Percentiles rank a stretch among this genome's conserved stretches.
Evolutionary conservation across 2,113 vertebrate species (phyloP).

Genomic region (Bombycilla garrulus): DNA sequence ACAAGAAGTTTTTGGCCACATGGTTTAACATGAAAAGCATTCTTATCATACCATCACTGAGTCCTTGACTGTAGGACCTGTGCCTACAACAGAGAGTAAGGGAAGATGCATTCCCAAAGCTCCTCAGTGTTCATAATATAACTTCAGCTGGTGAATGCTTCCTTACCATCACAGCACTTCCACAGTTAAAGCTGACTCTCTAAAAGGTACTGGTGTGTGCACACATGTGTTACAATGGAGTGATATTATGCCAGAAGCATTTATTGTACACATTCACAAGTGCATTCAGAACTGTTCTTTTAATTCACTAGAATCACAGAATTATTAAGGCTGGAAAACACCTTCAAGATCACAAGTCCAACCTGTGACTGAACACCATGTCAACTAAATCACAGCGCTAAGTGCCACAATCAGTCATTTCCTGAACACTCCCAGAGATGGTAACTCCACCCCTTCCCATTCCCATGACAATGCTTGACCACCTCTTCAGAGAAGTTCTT

Average conservation of each 20-base stretch:
- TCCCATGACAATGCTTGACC: background rate
- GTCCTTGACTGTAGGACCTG: background rate
- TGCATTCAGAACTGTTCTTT: background rate
- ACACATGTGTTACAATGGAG: background rate
- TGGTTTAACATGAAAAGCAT: background rate
- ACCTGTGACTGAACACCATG: background rate
- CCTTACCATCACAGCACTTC: background rate
- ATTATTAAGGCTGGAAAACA: background rate
- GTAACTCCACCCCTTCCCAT: background rate
- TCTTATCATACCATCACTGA: background rate
- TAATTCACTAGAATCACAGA: background rate
- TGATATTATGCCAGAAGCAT: background rate
- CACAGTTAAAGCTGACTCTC: background rate
- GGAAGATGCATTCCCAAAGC: background rate
- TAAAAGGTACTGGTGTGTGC: background rate
- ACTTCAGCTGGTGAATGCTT: background rate
- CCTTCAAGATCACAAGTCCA: background rate
- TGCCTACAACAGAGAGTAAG: background rate
- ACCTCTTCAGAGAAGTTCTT: background rate
- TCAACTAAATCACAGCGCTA: background rate
- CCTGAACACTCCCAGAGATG: background rate
- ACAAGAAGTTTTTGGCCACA: background rate
- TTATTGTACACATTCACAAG: background rate
- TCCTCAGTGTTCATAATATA: background rate
- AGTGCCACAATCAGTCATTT: background rate